phyloP scores from a whole-genome alignment of 2,888 invertebrate species.

The Tenthredo mesomela region DNA sequence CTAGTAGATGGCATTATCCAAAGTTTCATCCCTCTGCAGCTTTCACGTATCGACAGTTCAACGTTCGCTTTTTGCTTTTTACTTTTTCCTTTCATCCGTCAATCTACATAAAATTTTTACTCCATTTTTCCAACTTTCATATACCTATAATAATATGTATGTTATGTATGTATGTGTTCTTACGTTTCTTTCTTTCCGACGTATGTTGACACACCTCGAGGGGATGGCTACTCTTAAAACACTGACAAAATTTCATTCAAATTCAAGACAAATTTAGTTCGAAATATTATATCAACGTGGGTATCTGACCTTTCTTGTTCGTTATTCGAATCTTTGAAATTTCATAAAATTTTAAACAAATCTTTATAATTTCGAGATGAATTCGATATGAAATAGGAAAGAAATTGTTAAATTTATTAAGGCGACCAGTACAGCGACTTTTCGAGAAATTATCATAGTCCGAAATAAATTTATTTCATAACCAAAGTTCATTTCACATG shows the following conservation, averaged over 20 bases:
- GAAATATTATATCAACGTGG: too few species aligned
- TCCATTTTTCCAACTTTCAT: background rate
- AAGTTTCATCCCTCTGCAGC: constrained; percentile 2
- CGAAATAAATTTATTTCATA: too few species aligned
- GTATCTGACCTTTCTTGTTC: too few species aligned
- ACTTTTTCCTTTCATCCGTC: background rate
- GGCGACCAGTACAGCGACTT: too few species aligned
- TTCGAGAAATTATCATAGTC: too few species aligned
- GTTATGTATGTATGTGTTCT: too few species aligned
- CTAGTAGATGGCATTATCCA: constrained; percentile 7
- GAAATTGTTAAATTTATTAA: too few species aligned
- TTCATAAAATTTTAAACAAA: too few species aligned
- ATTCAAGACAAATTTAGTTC: background rate
- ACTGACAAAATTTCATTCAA: background rate
- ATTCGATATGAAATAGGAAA: too few species aligned
- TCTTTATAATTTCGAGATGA: too few species aligned
- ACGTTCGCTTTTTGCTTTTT: background rate
- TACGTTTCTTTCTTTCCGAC: background rate
- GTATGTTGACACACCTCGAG: background rate
- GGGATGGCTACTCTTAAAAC: background rate
- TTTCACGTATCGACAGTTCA: background rate
- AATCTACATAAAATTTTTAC: background rate
- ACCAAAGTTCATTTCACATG: too few species aligned
- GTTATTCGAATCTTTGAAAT: too few species aligned
- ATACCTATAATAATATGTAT: background rate